phyloP scores from a whole-genome alignment of 2,797 vertebrate species.

The Chaunax sp. region DNA sequence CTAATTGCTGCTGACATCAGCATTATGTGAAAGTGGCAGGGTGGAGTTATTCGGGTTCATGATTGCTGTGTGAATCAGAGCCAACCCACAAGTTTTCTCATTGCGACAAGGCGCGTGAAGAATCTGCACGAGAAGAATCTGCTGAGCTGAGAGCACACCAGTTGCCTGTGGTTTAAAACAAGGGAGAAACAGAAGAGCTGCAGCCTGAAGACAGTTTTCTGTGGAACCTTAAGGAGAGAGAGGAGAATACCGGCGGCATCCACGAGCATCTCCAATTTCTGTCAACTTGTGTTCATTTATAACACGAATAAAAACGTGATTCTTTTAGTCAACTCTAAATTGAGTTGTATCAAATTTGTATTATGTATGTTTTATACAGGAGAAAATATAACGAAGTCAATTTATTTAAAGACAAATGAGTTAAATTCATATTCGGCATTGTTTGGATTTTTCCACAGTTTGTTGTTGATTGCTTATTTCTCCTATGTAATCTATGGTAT shows the following conservation, averaged over 20 bases:
- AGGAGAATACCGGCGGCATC: conserved; percentile 12
- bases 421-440: conserved; percentile 7
- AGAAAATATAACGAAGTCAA: background rate
- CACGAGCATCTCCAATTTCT: conserved; percentile 17
- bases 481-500: conserved; percentile 15
- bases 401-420: conserved; percentile 9
- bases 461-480: conserved; percentile 1
- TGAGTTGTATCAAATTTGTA: conserved; percentile 6
- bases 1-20: conserved; percentile 6
- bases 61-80: conserved; percentile 15
- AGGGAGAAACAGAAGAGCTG: conserved; percentile 47
- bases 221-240: conserved; percentile 11
- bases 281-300: conserved; percentile 11
- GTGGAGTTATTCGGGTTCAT: conserved; percentile 2
- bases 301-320: conserved; percentile 18
- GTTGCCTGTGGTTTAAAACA: conserved; percentile 12
- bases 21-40: conserved; percentile 14
- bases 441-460: conserved; percentile 10
- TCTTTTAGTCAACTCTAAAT: conserved; percentile 13
- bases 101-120: conserved; percentile 29
- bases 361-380: no score
- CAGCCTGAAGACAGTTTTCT: conserved; percentile 24
- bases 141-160: conserved; percentile 32
- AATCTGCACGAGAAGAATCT: conserved; percentile 49
- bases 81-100: conserved; percentile 42